phyloP scores from a whole-genome alignment of 2,797 vertebrate genomes.

The Chelmon rostratus region DNA sequence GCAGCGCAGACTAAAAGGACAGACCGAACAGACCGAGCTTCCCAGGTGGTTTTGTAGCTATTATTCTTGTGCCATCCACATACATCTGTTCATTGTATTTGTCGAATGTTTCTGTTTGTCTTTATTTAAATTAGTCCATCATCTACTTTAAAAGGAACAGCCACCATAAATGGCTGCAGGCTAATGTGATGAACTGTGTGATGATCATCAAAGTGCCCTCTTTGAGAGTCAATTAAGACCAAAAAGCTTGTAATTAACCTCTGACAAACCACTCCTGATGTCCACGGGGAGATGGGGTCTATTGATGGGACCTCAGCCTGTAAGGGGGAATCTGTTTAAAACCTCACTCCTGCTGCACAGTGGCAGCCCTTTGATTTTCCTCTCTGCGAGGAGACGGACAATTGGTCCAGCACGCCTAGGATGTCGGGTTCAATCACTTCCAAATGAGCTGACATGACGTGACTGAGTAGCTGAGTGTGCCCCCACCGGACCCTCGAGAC shows the following conservation, averaged over 20 bases:
- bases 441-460: slow-evolving; percentile 55
- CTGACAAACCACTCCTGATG: slow-evolving; percentile 12
- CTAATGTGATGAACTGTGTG: slow-evolving; percentile 6
- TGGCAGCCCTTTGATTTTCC: slow-evolving; percentile 19
- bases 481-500: slow-evolving; percentile 4
- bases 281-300: neutral
- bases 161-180: neutral
- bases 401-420: slow-evolving; percentile 26
- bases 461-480: slow-evolving; percentile 37
- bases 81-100: neutral
- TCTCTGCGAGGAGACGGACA: slow-evolving; percentile 33
- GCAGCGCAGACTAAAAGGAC: neutral
- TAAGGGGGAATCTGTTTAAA: slow-evolving; percentile 8
- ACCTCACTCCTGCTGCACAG: neutral
- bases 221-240: slow-evolving; percentile 35
- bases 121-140: slow-evolving; percentile 2
- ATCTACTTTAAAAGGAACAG: neutral
- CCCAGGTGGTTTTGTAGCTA: neutral
- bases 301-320: neutral
- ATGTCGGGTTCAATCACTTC: slow-evolving; percentile 53
- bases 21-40: too few species aligned
- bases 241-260: slow-evolving; percentile 53
- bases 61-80: neutral
- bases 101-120: neutral
- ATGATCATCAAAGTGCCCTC: slow-evolving; percentile 33